phyloP scores from a whole-genome alignment of 2,797 vertebrate genomes.

The Sciaenops ocellatus region DNA sequence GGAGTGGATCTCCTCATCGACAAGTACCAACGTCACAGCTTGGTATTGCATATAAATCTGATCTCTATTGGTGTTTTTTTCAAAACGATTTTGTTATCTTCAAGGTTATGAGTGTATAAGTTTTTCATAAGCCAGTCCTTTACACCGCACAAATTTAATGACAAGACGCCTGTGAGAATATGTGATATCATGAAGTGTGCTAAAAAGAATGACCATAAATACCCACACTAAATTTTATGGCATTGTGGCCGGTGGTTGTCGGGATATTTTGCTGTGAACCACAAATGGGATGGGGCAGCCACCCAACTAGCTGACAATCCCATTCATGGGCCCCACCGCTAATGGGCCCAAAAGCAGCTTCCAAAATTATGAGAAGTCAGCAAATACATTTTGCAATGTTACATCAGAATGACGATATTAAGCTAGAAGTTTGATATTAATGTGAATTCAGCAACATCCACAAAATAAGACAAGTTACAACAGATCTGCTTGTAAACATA shows the following conservation, averaged over 20 bases:
- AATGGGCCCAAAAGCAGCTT: slow-evolving; percentile 12
- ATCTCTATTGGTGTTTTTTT: neutral
- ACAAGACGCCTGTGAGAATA: neutral
- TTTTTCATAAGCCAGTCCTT: neutral
- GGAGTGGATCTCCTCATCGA: neutral
- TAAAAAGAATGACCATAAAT: slow-evolving; percentile 2
- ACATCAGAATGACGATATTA: slow-evolving; percentile 26
- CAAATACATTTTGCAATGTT: slow-evolving; percentile 16
- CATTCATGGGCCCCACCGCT: neutral
- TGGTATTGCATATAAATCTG: neutral
- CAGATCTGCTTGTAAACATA: neutral
- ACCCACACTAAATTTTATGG: slow-evolving; percentile 1
- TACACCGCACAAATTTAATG: neutral
- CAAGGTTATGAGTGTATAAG: neutral
- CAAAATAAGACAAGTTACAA: neutral
- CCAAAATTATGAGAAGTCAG: neutral
- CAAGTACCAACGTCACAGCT: neutral
- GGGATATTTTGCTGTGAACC: slow-evolving; percentile 13
- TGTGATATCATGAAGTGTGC: slow-evolving; percentile 12
- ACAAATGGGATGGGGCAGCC: slow-evolving; percentile 23
- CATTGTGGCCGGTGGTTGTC: neutral
- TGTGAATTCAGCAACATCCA: slow-evolving; percentile 5
- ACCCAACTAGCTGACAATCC: neutral
- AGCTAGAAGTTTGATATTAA: slow-evolving; percentile 8
- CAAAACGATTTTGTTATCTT: neutral